Evolutionary conservation across 2,113 vertebrate species (phyloP).

Genomic region (Carlito syrichta): DNA sequence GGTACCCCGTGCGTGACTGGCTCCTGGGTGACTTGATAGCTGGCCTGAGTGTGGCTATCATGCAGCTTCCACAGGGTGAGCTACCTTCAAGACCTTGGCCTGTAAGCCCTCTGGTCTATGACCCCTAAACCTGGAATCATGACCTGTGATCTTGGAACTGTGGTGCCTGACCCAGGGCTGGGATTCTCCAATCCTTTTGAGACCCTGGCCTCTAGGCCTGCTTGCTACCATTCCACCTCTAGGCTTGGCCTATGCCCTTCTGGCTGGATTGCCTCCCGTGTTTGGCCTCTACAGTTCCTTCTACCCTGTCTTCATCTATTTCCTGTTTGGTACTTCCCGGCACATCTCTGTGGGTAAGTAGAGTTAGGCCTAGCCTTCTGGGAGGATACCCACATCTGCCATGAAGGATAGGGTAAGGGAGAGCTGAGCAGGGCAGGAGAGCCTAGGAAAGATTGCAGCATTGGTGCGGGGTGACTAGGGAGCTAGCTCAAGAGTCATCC

Average conservation of each 20-base stretch:
- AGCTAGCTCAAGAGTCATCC: background rate
- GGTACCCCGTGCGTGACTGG: conserved; percentile 90
- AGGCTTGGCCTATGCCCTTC: conserved; percentile 95
- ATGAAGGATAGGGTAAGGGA: background rate
- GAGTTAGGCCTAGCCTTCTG: background rate
- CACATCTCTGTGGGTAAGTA: conserved; percentile 94
- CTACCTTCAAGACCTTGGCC: background rate
- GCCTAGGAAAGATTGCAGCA: background rate
- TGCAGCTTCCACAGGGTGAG: conserved; percentile 96
- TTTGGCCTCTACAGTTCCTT: conserved; percentile 93
- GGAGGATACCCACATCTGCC: background rate
- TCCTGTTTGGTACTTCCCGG: conserved; percentile 94
- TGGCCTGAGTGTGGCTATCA: conserved; percentile 94
- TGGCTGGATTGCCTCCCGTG: conserved; percentile 91
- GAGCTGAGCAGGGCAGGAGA: background rate
- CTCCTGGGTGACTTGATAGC: conserved; percentile 89
- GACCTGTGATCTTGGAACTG: background rate
- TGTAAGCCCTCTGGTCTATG: background rate
- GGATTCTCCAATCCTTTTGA: background rate
- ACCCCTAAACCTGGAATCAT: background rate
- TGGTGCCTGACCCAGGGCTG: background rate
- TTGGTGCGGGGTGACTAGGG: background rate
- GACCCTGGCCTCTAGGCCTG: fast-evolving
- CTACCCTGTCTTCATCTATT: conserved; percentile 93
- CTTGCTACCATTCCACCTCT: background rate